Base-by-base conservation (phyloP, 2,888 invertebrate genomes). In the Nemotelus pantherinus region DNA sequence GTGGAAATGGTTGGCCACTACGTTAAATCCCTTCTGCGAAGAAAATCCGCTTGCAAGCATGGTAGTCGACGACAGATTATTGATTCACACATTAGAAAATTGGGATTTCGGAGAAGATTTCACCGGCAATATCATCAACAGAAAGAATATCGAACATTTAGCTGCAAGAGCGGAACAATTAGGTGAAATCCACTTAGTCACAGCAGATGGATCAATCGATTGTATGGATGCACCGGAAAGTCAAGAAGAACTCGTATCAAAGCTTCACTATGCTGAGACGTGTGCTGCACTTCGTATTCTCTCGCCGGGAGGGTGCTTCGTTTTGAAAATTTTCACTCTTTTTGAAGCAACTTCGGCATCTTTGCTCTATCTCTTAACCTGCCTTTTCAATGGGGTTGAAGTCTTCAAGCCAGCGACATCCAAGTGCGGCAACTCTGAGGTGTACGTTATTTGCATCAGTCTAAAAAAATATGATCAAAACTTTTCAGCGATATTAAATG, bases 351-450 rank as follows among this genome's bases (percentile, higher is more conserved):
- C 91, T n/a, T 93, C 95, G 1, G 89, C 97, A 0, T 92, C 92
- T 80, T 87, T 96, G 3, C 85, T 98, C 74, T 97, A 93, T 84
- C 86, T 98, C 7, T 88, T 98, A 3, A 92, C 92, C 82, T 92
- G 93, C 82, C 83, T 90, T 25, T 98, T 98, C 85, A 84, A 89
- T 48, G 88, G 91, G 84, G 92, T 98, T 0, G 89, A 91, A 81
- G 88, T 95, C 39, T 94, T 92, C 84, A 98, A 98, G 85, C 98
- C 98, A 0, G 93, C 92, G 0, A 95, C 95, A 0, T 98, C 98
- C n/a, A 95, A 96, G 84, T 93, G 94, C 83, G 98, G 98, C 5
- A 98, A 98, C 87, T 98, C 98, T 0, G 98, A 98, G 87, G 91
- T 95, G 0, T 98, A 98, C 84, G 90, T 96, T 0, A 88, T 98